A percentile compares a stretch with the other conserved stretches of the same genome.
These are phyloP conservation scores for Cyanistes caeruleus DNA, from an alignment of 2,113 vertebrate genomes.

Conservation along the genomic window DNA sequence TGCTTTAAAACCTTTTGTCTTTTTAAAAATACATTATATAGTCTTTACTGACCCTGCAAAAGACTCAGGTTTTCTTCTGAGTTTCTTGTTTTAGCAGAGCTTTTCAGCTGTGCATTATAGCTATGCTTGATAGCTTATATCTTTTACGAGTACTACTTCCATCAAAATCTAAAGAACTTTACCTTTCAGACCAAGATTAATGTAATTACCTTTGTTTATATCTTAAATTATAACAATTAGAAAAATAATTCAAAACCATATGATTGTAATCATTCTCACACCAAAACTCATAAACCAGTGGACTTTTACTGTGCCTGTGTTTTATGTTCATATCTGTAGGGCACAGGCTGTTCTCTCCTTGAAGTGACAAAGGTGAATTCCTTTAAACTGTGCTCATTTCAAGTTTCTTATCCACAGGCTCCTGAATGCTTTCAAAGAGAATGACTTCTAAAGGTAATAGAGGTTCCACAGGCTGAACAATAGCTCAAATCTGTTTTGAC, in stretches of 20 bases:
- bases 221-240: background rate
- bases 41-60: background rate
- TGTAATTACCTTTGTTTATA: background rate
- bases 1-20: background rate
- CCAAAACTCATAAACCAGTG: background rate
- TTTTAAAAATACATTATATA: background rate
- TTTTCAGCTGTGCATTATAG: background rate
- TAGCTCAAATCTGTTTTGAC: conserved; percentile 62
- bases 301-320: background rate
- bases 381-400: conserved; percentile 42
- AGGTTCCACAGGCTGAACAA: conserved; percentile 53
- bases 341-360: conserved; percentile 36
- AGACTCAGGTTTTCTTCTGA: background rate
- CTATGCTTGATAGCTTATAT: background rate
- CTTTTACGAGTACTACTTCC: background rate
- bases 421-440: conserved; percentile 33
- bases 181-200: background rate
- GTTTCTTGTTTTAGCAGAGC: background rate
- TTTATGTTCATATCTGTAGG: conserved; percentile 5
- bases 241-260: background rate
- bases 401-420: conserved; percentile 13
- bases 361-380: conserved; percentile 55
- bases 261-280: background rate
- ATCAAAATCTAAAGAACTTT: background rate
- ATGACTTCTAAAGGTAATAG: conserved; percentile 55